Evolutionary conservation across 2,113 vertebrate genomes (phyloP), one percentile per base, ranked within the genome.

Genomic region (Perognathus longimembris): DNA sequence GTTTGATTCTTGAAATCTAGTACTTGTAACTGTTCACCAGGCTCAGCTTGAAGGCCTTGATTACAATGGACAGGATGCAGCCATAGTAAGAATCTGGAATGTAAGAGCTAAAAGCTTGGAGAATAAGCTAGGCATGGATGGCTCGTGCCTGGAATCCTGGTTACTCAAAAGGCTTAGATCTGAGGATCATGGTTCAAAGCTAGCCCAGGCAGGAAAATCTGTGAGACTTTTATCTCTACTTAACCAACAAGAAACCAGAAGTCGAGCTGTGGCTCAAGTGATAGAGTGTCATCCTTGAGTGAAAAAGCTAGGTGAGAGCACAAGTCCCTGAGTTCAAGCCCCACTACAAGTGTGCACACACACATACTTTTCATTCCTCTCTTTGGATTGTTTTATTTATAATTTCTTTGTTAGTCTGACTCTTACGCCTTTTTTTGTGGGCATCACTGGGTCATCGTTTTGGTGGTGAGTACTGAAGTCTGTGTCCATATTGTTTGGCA

Each of bases 391-490:
- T 42, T 78, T 87, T 50, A 78, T n/a, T 87, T 73, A n/a, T 81
- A 54, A 64, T 77, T 91, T 93, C 21, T 81, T 73, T 91, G 20
- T 80, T 79, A 32, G 36, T 71, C 42, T 26, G 38, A 92, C 22
- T 87, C 38, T 80, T 77, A 71, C 6, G 4, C 22, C 2, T 45
- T 86, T 73, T 79, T 14, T 54, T 14, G 4, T 30, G 12, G 76
- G 61, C n/a, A 12, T 71, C 38, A 20, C 36, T 61, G 38, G 73
- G 30, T n/a, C 45, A 82, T 69, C 59, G 50, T 32, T 10, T 30
- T 54, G 40, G 57, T 85, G 59, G 64, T 69, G 22, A 71, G 42
- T 40, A 34, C 0, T 0, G 74, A 91, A 45, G 38, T 30, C 14
- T 7, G 24, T 26, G 63, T 50, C 26, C 34, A 20, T 7, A 14